Base-by-base conservation (phyloP, 2,888 invertebrate species). In the Thysanoteuthis rhombus region DNA sequence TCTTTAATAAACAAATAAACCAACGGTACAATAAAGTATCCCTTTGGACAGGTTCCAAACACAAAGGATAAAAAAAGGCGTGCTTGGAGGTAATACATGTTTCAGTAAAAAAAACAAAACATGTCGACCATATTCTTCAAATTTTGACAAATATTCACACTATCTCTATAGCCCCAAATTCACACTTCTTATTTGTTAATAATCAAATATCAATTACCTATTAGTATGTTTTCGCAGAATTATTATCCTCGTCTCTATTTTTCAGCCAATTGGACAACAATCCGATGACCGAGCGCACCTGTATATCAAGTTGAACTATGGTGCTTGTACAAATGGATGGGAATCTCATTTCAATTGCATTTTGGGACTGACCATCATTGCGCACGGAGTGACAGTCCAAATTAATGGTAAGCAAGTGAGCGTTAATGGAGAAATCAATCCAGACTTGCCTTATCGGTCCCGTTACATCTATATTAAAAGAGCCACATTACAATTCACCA, bases 381-480 rank as follows among this genome's bases (percentile, higher is more conserved):
- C 94, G 19, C 94, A 94, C 39, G 94, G 94, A 16, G 94, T 94
- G 38, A 93, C 58, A 25, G 94, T 95, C 8, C 89, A 92, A 3
- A 94, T 95, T 58, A 92, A 94, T 93, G 94, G 94, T 0, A 94
- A 94, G 75, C 94, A 93, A 32, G 94, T 94, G 2, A 93, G 52
- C 36, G 94, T 95, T 28, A 95, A 95, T 89, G 94, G 94, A 12
- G 42, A 94, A 36, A 36, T 39, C 16, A 93, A 93, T 25, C 93
- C 93, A 36, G 32, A n/a, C 16, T 52, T 93, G 19, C 93, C 93
- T 38, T 93, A 93, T 40, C 89, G 90, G 10, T 90, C 93, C 5
- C 58, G 92, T n/a, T 39, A 93, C n/a, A 92, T 96, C 42, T 94
- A 95, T 93, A 94, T 96, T 25, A 95, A 95, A 93, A 90, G 94